A percentile compares a stretch with the other conserved stretches of the same genome.
Evolutionary conservation across 2,797 vertebrate species (phyloP).

Genomic region (Stomatorhinus walkeri): DNA sequence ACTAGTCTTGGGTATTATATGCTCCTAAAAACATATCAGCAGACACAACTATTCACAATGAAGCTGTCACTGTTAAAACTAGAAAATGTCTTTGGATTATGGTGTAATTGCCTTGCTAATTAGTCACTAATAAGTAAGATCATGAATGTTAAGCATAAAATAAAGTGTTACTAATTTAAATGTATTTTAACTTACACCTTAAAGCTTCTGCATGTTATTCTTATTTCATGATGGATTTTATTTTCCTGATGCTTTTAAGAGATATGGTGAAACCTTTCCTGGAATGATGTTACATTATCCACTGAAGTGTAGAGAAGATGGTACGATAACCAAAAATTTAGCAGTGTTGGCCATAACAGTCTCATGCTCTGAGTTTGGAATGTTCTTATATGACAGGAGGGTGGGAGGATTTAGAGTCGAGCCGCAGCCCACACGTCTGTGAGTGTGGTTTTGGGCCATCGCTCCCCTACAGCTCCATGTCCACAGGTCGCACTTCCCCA

Average conservation of each 20-base stretch:
- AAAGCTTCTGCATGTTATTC: background rate
- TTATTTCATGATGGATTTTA: background rate
- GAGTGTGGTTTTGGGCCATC: background rate
- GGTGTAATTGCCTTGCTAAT: background rate
- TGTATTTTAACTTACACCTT: background rate
- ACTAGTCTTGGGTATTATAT: background rate
- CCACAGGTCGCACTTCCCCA: slow-evolving; percentile 82
- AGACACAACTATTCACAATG: background rate
- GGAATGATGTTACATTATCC: background rate
- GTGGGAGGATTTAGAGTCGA: background rate
- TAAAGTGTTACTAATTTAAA: slow-evolving; percentile 4
- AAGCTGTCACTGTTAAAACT: background rate
- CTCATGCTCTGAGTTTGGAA: slow-evolving; percentile 14
- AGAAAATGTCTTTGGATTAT: background rate
- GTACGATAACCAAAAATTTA: background rate
- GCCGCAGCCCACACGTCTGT: background rate
- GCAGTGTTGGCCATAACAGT: slow-evolving; percentile 15
- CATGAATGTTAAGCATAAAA: slow-evolving; percentile 8
- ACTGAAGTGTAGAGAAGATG: background rate
- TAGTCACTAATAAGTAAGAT: slow-evolving; percentile 6
- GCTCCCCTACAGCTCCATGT: slow-evolving; percentile 77
- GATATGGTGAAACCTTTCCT: background rate
- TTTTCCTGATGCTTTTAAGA: background rate
- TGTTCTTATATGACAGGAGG: slow-evolving; percentile 3
- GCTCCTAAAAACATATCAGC: background rate